Evolutionary conservation across 2,888 invertebrate genomes (phyloP).

Genomic region (Agrochola lota): DNA sequence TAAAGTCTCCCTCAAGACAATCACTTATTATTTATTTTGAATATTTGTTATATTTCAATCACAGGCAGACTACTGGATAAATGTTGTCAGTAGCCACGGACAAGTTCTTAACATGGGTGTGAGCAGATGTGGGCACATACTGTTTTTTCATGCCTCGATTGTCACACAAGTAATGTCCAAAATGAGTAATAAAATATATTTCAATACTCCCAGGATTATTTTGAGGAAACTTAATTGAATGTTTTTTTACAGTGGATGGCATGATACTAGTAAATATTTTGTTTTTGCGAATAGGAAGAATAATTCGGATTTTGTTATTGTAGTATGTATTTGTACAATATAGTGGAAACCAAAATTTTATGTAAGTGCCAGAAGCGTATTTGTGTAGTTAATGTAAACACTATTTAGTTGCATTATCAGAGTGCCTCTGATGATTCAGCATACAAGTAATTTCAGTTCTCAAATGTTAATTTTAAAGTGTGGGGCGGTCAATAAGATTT

Average conservation of each 20-base stretch:
- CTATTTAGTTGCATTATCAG: conserved; percentile 1
- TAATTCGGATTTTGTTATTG: conserved; percentile 20
- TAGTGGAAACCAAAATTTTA: conserved; percentile 46
- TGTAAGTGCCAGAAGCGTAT: conserved; percentile 45
- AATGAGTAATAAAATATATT: conserved; percentile 34
- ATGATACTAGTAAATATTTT: conserved; percentile 21
- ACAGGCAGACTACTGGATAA: conserved; percentile 8
- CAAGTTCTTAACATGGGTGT: conserved; percentile 4
- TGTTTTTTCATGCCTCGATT: not conserved
- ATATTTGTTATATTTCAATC: conserved; percentile 22
- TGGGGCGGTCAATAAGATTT: not conserved
- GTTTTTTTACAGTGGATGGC: conserved; percentile 9
- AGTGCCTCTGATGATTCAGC: conserved; percentile 1
- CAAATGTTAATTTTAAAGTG: conserved; percentile 23
- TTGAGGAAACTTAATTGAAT: conserved; percentile 26
- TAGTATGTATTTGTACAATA: conserved; percentile 19
- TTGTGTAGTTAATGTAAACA: conserved; percentile 27
- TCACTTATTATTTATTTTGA: conserved; percentile 44
- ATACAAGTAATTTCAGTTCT: conserved; percentile 21
- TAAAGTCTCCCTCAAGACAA: conserved; percentile 46
- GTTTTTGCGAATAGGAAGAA: conserved; percentile 36
- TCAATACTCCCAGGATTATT: conserved; percentile 13
- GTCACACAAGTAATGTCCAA: not conserved
- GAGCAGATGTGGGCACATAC: conserved; percentile 4
- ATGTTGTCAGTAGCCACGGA: not conserved